Conservation (phyloP, 2,888 invertebrate genomes). For the Corythucha ciliata region DNA sequence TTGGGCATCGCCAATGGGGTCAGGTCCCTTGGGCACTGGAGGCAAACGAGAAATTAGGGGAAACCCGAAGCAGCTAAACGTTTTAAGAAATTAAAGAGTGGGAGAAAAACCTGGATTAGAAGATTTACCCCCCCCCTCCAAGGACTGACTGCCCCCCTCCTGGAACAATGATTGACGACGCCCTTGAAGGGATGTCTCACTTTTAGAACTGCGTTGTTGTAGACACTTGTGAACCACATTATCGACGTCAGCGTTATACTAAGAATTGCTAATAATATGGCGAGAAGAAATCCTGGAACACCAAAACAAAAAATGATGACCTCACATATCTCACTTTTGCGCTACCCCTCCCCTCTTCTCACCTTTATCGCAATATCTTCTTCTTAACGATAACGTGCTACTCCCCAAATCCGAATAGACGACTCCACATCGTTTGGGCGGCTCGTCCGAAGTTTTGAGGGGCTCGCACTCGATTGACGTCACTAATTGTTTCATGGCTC, state of each 20-base stretch:
- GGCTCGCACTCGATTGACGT: slow-evolving; percentile 19
- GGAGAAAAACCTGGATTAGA: no score
- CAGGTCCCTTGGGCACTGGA: no score
- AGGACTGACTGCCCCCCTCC: neutral
- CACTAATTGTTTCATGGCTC: no score
- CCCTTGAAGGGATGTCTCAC: slow-evolving; percentile 9
- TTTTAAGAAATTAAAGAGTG: no score
- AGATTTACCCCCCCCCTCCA: no score
- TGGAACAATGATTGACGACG: neutral
- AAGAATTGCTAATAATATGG: slow-evolving; percentile 17
- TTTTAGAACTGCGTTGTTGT: slow-evolving; percentile 28
- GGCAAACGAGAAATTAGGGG: no score
- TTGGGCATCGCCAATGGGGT: no score
- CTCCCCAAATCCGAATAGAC: slow-evolving; percentile 14
- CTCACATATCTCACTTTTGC: neutral
- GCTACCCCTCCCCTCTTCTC: no score
- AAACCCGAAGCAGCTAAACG: no score
- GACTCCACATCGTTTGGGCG: slow-evolving; percentile 12
- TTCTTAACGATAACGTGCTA: no score
- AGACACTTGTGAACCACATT: slow-evolving; percentile 29
- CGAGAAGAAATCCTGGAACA: slow-evolving; percentile 26
- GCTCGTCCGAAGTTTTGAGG: slow-evolving; percentile 9
- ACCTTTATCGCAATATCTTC: no score
- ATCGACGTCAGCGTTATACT: slow-evolving; percentile 23
- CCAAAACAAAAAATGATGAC: neutral